Base-by-base conservation (phyloP, 2,797 vertebrate species). In the Anas georgica region DNA sequence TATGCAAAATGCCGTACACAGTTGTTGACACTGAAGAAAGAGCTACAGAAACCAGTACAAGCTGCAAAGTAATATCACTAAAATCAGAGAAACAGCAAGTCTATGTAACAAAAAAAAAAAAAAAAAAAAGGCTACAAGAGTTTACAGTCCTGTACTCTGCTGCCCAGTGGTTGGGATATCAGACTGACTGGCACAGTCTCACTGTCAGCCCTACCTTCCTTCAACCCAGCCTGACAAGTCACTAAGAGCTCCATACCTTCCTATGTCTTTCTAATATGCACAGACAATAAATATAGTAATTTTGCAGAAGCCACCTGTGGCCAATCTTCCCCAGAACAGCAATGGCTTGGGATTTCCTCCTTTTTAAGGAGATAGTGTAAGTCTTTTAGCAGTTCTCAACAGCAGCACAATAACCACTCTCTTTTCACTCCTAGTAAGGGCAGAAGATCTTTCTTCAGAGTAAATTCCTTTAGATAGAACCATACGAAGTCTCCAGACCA, bases 241-340 rank as follows among this genome's bases (percentile, higher is more conserved):
- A 52, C 58, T 63, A 33, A 74, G 6, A 7, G 37, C 14, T 37
- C 52, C 2, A 8, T 29, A 5, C 35, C n/a, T 73, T 39, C 4
- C 4, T 18, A 17, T 3, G 1, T 12, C 9, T 41, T 69, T 55
- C n/a, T 55, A 1, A 10, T 2, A 62, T 4, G 6, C 7, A 39
- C 5, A 37, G 6, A 67, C 14, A 25, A 77, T 60, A 76, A 80
- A 60, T 20, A 2, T 0, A 45, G 23, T 3, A 23, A 6, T 26
- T 89, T 72, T 87, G 29, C 35, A 92, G 45, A 66, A 80, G 18
- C 29, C 60, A 50, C 26, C 12, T 39, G 7, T 13, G 9, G 23
- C 8, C 20, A 59, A 41, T 15, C 23, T 73, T 78, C 43, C 69
- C 28, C 16, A 56, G 15, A 13, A 50, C 1, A 2, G 2, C 18